A percentile compares a stretch with the other conserved stretches of the same genome.
Evolutionary conservation across 2,888 invertebrate genomes (phyloP).

Genomic region (Torymus tubicola): DNA sequence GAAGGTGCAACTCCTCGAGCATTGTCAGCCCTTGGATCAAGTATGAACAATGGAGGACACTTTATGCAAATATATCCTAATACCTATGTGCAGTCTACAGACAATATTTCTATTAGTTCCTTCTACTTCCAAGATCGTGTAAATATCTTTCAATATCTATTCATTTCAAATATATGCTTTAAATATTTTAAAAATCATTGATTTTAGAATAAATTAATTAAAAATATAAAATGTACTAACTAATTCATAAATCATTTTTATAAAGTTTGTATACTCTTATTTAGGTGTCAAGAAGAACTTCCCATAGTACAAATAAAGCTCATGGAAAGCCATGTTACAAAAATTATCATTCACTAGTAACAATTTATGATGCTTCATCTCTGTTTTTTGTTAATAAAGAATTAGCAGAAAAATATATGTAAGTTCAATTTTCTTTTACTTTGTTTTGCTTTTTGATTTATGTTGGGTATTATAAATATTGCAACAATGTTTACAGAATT

Average conservation of each 20-base stretch:
- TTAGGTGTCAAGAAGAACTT: slow-evolving; percentile 67
- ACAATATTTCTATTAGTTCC: slow-evolving; percentile 81
- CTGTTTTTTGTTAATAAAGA: slow-evolving; percentile 88
- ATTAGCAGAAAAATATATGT: slow-evolving; percentile 90
- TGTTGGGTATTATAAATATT: not conserved
- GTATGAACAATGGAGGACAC: slow-evolving; percentile 77
- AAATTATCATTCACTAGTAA: slow-evolving; percentile 80
- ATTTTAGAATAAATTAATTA: no score
- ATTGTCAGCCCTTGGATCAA: slow-evolving; percentile 83
- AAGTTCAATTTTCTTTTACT: slow-evolving; percentile 57
- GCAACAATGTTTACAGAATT: slow-evolving; percentile 64
- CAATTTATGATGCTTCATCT: slow-evolving; percentile 84
- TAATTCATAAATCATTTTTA: no score
- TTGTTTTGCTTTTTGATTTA: not conserved
- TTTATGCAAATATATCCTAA: slow-evolving; percentile 79
- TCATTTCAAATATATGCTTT: no score
- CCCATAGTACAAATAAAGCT: slow-evolving; percentile 65
- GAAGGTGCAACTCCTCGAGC: slow-evolving; percentile 89
- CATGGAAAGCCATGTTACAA: slow-evolving; percentile 69
- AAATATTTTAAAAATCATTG: no score
- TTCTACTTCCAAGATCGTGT: slow-evolving; percentile 90
- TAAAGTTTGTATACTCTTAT: slow-evolving; percentile 19
- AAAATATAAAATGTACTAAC: no score
- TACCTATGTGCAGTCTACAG: slow-evolving; percentile 69
- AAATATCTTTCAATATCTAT: slow-evolving; percentile 64